These are phyloP conservation scores for Acanthopagrus latus DNA, from an alignment of 2,797 vertebrate species.

Conservation along the genomic window DNA sequence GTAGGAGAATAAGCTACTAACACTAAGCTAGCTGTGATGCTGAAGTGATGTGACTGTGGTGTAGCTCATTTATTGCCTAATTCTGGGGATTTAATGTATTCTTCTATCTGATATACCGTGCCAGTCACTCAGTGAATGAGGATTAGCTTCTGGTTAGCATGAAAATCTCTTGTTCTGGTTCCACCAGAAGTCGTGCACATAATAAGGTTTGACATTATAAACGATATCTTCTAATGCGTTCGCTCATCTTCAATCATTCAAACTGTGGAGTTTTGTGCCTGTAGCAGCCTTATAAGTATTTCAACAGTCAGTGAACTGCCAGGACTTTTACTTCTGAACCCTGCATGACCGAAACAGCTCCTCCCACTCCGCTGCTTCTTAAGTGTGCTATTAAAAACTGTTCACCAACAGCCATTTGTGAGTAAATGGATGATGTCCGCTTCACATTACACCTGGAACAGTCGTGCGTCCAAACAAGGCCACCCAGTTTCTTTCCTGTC, in stretches of 20 bases:
- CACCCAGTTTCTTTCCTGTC: slow-evolving; percentile 62
- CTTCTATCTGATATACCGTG: too few relatives aligned
- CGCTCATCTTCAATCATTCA: slow-evolving; percentile 20
- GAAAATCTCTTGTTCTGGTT: too few relatives aligned
- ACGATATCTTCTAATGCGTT: slow-evolving; percentile 8
- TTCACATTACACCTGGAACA: slow-evolving; percentile 39
- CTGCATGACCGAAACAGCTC: slow-evolving; percentile 8
- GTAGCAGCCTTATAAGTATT: background rate
- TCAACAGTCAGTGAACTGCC: slow-evolving; percentile 23
- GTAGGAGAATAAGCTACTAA: too few relatives aligned
- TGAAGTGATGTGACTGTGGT: too few relatives aligned
- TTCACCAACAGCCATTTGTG: slow-evolving; percentile 20
- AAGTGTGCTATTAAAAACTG: slow-evolving; percentile 23
- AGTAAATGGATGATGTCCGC: slow-evolving; percentile 34
- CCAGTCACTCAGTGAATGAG: too few relatives aligned
- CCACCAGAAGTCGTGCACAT: too few relatives aligned
- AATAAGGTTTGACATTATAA: slow-evolving; percentile 3
- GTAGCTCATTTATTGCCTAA: too few relatives aligned
- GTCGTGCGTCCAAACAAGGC: slow-evolving; percentile 23
- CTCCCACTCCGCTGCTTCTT: background rate
- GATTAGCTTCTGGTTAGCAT: too few relatives aligned
- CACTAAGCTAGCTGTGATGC: too few relatives aligned
- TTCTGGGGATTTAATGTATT: too few relatives aligned
- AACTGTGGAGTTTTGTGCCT: background rate
- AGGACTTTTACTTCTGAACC: slow-evolving; percentile 11